Conservation (phyloP, 2,888 invertebrate genomes). For the Macrophya annulata region DNA sequence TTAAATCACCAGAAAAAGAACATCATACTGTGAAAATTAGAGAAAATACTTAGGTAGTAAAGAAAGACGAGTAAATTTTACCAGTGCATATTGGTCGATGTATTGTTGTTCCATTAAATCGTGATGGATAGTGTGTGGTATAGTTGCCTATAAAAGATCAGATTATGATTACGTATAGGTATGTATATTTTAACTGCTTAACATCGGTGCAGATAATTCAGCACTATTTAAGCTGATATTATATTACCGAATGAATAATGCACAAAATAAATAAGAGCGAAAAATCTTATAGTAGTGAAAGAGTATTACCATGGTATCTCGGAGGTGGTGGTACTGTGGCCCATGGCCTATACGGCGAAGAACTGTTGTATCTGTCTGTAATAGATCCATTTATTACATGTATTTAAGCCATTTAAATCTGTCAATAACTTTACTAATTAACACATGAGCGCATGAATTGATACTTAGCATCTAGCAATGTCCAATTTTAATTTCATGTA, state of each 20-base stretch:
- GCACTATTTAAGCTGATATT: background rate
- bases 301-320: background rate
- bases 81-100: background rate
- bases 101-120: background rate
- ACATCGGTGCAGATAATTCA: background rate
- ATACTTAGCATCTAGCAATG: background rate
- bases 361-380: background rate
- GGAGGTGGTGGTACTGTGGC: slow-evolving; percentile 3
- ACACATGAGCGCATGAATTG: background rate
- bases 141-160: background rate
- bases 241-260: background rate
- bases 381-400: background rate
- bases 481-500: background rate
- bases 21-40: background rate
- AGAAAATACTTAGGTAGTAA: background rate
- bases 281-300: background rate
- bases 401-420: background rate
- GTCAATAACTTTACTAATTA: background rate
- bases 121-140: background rate
- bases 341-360: background rate
- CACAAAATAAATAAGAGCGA: no score
- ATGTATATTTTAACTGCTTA: background rate
- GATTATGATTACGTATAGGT: no score
- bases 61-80: background rate
- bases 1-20: background rate